Evolutionary conservation across 2,113 vertebrate genomes (phyloP).

Genomic region (Sardina pilchardus): DNA sequence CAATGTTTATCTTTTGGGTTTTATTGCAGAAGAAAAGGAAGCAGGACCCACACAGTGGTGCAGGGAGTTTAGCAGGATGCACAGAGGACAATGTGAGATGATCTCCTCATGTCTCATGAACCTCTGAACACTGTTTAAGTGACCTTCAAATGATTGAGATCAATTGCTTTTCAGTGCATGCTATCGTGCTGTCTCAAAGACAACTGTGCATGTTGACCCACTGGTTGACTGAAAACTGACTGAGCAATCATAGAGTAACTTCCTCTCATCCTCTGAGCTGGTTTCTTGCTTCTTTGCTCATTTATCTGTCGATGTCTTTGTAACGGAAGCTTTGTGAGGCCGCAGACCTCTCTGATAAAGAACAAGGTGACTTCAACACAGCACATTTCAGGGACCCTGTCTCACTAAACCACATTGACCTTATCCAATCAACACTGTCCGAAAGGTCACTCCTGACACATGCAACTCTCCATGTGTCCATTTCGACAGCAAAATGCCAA

Average conservation of each 20-base stretch:
- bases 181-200: neutral
- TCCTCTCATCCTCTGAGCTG: neutral
- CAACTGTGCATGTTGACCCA: neutral
- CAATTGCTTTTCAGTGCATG: neutral
- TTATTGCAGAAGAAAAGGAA: slow-evolving; percentile 77
- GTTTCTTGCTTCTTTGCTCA: neutral
- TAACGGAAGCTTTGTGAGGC: slow-evolving; percentile 35
- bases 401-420: neutral
- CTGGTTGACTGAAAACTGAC: neutral
- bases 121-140: neutral
- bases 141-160: neutral
- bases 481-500: neutral
- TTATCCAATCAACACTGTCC: neutral
- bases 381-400: neutral
- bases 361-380: slow-evolving; percentile 18
- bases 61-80: slow-evolving; percentile 56
- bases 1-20: slow-evolving; percentile 42
- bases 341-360: slow-evolving; percentile 26
- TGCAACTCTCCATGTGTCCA: neutral
- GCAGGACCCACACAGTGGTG: slow-evolving; percentile 63
- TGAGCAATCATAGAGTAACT: neutral
- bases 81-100: slow-evolving; percentile 65
- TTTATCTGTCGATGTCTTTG: slow-evolving; percentile 24
- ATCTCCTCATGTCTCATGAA: neutral
- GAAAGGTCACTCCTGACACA: neutral